phyloP scores from a whole-genome alignment of 1,140 invertebrate genomes.

The Drosophila teissieri region DNA sequence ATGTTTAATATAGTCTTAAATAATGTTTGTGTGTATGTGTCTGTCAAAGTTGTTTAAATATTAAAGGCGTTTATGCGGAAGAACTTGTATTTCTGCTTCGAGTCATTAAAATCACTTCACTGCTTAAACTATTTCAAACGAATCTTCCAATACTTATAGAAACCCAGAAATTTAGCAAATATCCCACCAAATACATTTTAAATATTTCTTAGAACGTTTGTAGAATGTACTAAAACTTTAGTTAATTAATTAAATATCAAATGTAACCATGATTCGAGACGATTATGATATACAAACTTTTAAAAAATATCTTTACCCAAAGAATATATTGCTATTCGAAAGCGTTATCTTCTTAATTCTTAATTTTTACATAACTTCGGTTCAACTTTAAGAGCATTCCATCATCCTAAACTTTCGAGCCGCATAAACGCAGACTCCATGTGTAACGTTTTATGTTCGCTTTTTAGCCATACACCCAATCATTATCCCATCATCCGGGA shows the following conservation, averaged over 20 bases:
- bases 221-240: no score
- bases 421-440: conserved; percentile 39
- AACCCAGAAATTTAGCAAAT: not conserved
- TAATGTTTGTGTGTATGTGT: conserved; percentile 71
- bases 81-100: not conserved
- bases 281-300: no score
- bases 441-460: conserved; percentile 21
- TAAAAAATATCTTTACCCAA: not conserved
- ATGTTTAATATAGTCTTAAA: conserved; percentile 76
- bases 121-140: not conserved
- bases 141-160: no score
- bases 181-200: conserved; percentile 17
- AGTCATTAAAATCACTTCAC: not conserved
- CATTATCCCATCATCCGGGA: conserved; percentile 32
- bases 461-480: conserved; percentile 45
- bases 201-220: not conserved
- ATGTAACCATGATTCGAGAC: not conserved
- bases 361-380: no score
- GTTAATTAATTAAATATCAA: not conserved
- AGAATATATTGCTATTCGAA: not conserved
- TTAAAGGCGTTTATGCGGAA: conserved; percentile 53
- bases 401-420: not conserved
- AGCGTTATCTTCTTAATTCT: no score
- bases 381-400: not conserved
- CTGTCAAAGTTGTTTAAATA: conserved; percentile 43